phyloP scores from a whole-genome alignment of 2,113 vertebrate genomes.

The Neolamprologus falcicula region DNA sequence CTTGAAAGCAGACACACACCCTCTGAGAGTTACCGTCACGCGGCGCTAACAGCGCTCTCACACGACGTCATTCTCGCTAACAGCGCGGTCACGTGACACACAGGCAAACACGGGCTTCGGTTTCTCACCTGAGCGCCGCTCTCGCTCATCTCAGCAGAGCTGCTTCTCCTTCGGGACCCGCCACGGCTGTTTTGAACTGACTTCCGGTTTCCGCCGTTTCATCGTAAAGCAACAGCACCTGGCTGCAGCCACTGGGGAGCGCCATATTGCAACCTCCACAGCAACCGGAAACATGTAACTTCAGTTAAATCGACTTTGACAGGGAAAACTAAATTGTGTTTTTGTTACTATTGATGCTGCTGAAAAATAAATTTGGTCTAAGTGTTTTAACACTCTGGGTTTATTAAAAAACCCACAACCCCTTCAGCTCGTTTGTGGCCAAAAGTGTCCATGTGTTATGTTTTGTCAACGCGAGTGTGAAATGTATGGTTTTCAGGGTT shows the following conservation, averaged over 20 bases:
- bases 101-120: neutral
- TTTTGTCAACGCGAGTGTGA: neutral
- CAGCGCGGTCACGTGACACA: neutral
- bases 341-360: neutral
- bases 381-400: neutral
- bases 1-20: neutral
- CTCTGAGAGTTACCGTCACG: neutral
- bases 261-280: neutral
- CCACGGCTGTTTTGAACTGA: neutral
- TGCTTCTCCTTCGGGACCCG: neutral
- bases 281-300: fast-evolving
- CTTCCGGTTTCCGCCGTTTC: neutral
- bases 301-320: neutral
- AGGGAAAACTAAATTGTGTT: neutral
- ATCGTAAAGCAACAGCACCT: neutral
- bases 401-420: neutral
- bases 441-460: neutral
- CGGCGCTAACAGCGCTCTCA: neutral
- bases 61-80: fast-evolving
- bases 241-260: no score
- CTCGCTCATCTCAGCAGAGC: slow-evolving; percentile 14
- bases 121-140: slow-evolving; percentile 49
- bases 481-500: neutral
- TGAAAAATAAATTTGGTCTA: neutral
- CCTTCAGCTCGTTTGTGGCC: neutral